Evolutionary conservation across 1,140 invertebrate genomes (phyloP).

Genomic region (Macrotrachela quadricornifera): DNA sequence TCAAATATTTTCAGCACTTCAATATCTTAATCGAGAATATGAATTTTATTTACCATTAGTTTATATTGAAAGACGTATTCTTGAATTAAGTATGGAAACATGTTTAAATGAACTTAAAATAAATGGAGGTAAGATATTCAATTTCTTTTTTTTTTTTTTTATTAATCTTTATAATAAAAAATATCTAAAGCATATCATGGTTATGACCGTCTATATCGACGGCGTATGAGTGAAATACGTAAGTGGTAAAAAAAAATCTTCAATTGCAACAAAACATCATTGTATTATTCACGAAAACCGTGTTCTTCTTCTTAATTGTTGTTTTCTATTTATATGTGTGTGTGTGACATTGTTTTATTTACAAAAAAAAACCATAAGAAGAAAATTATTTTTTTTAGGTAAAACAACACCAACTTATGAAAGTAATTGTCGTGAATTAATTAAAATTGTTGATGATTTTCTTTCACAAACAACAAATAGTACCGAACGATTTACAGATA

Average conservation of each 20-base stretch:
- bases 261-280: no score
- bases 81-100: slow-evolving; percentile 41
- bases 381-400: slow-evolving; percentile 12
- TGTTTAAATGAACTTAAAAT: slow-evolving; percentile 38
- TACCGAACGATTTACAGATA: slow-evolving; percentile 10
- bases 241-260: no score
- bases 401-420: slow-evolving; percentile 15
- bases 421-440: slow-evolving; percentile 38
- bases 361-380: no score
- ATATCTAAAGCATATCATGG: not conserved
- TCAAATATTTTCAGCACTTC: slow-evolving; percentile 40
- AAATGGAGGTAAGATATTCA: slow-evolving; percentile 15
- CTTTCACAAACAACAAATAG: slow-evolving; percentile 29
- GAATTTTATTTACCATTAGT: slow-evolving; percentile 37
- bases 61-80: slow-evolving; percentile 36
- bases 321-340: no score
- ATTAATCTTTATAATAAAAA: not conserved
- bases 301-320: no score
- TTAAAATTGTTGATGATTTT: slow-evolving; percentile 39
- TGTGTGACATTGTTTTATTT: no score
- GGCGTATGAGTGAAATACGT: no score
- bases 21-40: slow-evolving; percentile 38
- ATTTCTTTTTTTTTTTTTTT: not conserved
- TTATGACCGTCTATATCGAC: no score
- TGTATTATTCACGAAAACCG: no score